A percentile compares a stretch with the other conserved stretches of the same genome.
Evolutionary conservation across 2,113 vertebrate genomes (phyloP).

Genomic region (Serinus canaria): DNA sequence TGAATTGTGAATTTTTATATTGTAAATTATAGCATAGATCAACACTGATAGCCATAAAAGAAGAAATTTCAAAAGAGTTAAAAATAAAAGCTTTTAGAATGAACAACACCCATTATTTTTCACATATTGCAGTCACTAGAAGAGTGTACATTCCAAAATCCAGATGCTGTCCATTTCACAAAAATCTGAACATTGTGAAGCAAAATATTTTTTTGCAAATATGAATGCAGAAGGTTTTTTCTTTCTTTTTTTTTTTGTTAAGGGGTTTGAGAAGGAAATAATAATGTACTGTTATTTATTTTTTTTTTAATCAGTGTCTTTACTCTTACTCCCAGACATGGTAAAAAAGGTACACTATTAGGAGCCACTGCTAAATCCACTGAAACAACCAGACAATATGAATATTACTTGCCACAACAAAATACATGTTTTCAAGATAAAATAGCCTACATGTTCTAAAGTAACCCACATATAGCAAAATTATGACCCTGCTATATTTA

Average conservation of each 20-base stretch:
- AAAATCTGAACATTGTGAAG: neutral
- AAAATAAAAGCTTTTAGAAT: neutral
- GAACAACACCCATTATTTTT: neutral
- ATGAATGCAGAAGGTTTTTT: neutral
- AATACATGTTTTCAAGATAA: conserved; percentile 56
- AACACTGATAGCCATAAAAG: neutral
- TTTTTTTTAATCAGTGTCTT: neutral
- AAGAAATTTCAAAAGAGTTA: neutral
- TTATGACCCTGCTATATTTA: conserved; percentile 75
- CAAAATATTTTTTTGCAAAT: neutral
- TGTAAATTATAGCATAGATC: neutral
- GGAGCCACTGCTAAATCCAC: neutral
- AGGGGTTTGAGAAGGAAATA: neutral
- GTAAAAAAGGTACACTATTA: neutral
- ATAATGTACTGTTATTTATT: neutral
- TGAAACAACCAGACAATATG: neutral
- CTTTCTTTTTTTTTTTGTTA: neutral
- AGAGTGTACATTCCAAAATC: neutral
- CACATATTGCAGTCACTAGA: neutral
- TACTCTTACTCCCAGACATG: neutral
- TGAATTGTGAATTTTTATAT: neutral
- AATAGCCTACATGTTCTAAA: conserved; percentile 63
- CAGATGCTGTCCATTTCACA: neutral
- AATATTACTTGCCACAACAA: conserved; percentile 48
- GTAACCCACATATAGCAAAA: conserved; percentile 68